These are phyloP conservation scores for Daboia siamensis DNA, from an alignment of 2,113 vertebrate genomes.

Conservation along the genomic window DNA sequence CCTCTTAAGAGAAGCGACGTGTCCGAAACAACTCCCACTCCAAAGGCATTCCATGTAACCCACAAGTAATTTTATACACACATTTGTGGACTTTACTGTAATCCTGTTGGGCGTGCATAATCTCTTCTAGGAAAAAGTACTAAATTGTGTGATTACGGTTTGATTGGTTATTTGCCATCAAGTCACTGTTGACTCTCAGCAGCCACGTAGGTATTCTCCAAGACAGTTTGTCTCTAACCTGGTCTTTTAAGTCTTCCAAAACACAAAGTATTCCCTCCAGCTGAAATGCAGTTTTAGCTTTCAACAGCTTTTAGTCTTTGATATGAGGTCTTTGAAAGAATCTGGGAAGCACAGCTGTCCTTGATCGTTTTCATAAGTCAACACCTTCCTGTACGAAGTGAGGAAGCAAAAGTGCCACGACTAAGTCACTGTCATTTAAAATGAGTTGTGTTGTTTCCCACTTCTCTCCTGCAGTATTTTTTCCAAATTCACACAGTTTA, in stretches of 20 bases:
- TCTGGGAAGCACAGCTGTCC: neutral
- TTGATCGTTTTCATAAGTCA: neutral
- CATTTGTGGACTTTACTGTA: neutral
- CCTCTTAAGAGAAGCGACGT: neutral
- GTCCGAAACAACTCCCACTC: neutral
- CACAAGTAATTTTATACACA: neutral
- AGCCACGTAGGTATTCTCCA: neutral
- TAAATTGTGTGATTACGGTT: neutral
- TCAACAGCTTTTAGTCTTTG: neutral
- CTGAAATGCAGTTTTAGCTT: neutral
- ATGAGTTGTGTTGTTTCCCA: neutral
- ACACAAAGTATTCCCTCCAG: neutral
- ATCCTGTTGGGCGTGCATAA: neutral
- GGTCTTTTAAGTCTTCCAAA: neutral
- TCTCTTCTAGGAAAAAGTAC: neutral
- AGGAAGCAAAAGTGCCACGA: neutral
- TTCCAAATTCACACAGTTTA: neutral
- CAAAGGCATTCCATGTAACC: neutral
- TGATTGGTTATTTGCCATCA: neutral
- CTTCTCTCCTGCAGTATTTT: neutral
- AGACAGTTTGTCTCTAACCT: neutral
- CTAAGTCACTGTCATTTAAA: neutral
- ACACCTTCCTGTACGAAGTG: neutral
- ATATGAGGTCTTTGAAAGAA: neutral
- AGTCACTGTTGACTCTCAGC: neutral